Evolutionary conservation across 2,888 invertebrate species (phyloP), one percentile per base, ranked within the genome.

Genomic region (Nomada fucata): DNA sequence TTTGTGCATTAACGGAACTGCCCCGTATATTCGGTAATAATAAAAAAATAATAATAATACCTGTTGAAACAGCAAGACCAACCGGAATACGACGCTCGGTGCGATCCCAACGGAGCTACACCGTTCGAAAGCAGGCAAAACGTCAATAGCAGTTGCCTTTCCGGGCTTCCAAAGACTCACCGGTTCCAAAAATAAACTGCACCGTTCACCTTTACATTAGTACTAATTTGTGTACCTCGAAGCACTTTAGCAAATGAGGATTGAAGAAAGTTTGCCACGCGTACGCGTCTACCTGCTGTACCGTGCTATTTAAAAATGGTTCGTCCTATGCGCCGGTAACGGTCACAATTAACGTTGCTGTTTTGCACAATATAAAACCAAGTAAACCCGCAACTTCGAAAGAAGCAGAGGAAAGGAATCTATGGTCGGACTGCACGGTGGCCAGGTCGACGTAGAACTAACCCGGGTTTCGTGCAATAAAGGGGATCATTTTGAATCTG

Each of bases 401-500:
- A 67, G 53, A 72, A 55, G 26, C 72, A 60, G 79, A 84, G 82
- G 53, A 47, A 47, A 75, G 47, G 79, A 53, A 60, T 42, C 75
- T 72, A 52, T 82, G 79, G 76, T 79, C 83, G 87, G 85, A 90
- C 91, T 90, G 90, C 85, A 88, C 91, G 78, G 85, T 67, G 83
- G 80, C 90, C 90, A 86, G 88, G 89, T 85, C 91, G 84, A 80
- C 72, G 85, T 81, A 84, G 87, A 90, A 93, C 93, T 93, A 92
- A 91, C 88, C 85, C 76, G 92, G 91, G 92, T 92, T 92, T 91
- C 90, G 90, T 91, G 93, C 93, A 94, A 94, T 94, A 94, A 94
- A 94, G 94, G 94, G 94, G 94, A 94, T 94, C 93, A 94, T 94
- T 93, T 93, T 93, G 94, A 94, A 94, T 94, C 94, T 93, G 94